Evolutionary conservation across 2,797 vertebrate genomes (phyloP), one percentile per base, ranked within the genome.

Genomic region (Danio albolineatus): DNA sequence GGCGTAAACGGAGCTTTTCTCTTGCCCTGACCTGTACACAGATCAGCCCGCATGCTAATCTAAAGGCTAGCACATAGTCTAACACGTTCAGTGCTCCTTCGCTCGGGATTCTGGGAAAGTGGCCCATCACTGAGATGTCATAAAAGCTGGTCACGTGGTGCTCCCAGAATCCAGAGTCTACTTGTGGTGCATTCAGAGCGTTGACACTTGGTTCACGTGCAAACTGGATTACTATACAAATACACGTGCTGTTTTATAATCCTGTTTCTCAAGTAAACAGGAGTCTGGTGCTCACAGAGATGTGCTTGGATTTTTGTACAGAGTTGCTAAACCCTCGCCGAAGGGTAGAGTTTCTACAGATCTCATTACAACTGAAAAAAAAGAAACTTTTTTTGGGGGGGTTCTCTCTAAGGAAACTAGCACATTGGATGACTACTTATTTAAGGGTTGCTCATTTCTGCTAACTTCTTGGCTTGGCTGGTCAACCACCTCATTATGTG

Each of bases 81-180:
- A 70, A 54, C 12, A 46, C 54, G 59, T 74, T 71, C 57, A 39
- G 65, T 79, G 76, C 72, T 82, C 54, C 9, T 41, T 38, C 14
- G 19, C 59, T 79, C 19, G 3, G 86, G 56, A 76, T 87, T 84
- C 84, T 87, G 86, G 84, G 86, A 87, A 82, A 79, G 86, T 84
- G 86, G 78, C 86, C 84, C 79, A 79, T 82, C 66, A 67, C 66
- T 78, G 72, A 79, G 80, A 81, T 82, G 78, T 82, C 67, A 74
- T 80, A 76, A 76, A 57, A 73, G 39, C 80, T 53, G 86, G 82
- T 87, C 84, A 87, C 86, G 51, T 79, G 86, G 86, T 87, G 86
- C 86, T 87, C 84, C 86, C 84, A 81, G 86, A 81, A 81, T 76
- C 83, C 38, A 14, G 57, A 76, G 80, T 66, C 77, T 60, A 86